Percentiles rank a stretch among this genome's conserved stretches.
Evolutionary conservation across 1,140 invertebrate species (phyloP).

Genomic region (Atta cephalotes): DNA sequence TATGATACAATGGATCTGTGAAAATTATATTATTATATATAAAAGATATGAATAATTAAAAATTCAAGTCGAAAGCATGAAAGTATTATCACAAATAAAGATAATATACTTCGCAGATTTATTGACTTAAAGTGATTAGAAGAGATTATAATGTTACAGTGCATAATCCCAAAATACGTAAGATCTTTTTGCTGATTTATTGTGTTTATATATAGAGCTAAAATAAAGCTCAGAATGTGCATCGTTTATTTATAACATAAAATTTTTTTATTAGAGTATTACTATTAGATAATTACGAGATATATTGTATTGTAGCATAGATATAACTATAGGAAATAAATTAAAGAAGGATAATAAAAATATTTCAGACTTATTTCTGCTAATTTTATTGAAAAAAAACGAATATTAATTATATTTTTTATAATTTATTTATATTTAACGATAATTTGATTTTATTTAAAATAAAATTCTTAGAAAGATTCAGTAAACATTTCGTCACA

Average conservation of each 20-base stretch:
- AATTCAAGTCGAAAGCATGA: background rate
- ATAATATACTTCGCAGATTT: background rate
- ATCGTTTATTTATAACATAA: background rate
- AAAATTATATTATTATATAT: background rate
- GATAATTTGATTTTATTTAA: background rate
- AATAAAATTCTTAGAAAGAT: background rate
- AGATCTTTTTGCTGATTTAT: background rate
- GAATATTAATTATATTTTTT: background rate
- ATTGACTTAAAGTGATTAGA: background rate
- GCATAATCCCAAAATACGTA: background rate
- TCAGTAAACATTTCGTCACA: background rate
- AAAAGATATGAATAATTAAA: background rate
- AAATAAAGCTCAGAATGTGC: background rate
- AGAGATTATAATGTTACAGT: background rate
- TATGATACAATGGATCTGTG: background rate
- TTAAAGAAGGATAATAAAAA: background rate
- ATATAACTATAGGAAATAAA: background rate
- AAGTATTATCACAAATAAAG: background rate
- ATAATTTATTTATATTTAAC: background rate
- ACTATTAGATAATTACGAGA: background rate
- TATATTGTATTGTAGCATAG: constrained; percentile 1
- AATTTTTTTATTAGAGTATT: background rate
- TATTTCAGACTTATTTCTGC: background rate
- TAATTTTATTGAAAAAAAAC: background rate
- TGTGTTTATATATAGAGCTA: background rate